These are phyloP conservation scores for Drosophila parthenogenetica DNA, from an alignment of 2,888 invertebrate species.

Conservation along the genomic window DNA sequence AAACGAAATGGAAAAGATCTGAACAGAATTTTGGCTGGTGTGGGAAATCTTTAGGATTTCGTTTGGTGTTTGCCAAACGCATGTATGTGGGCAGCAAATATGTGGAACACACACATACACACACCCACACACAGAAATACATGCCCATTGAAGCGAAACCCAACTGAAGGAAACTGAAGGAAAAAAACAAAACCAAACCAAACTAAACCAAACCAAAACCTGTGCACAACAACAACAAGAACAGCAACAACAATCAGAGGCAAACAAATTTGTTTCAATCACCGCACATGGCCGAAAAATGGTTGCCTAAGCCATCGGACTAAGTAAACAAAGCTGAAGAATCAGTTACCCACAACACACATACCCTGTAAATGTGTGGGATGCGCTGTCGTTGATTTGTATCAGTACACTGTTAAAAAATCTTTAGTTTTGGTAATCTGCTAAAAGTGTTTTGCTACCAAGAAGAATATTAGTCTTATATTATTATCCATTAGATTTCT, in stretches of 20 bases:
- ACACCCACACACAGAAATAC: not conserved
- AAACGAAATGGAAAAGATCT: conserved; percentile 14
- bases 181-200: too few species aligned
- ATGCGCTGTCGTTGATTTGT: not conserved
- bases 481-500: too few species aligned
- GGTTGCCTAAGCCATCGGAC: conserved; percentile 48
- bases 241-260: conserved; percentile 40
- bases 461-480: too few species aligned
- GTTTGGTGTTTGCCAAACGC: conserved; percentile 3
- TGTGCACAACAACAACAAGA: not conserved
- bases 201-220: conserved; percentile 1
- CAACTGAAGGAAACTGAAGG: not conserved
- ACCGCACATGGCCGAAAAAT: conserved; percentile 60
- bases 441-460: too few species aligned
- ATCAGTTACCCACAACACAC: conserved; percentile 8
- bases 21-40: conserved; percentile 17
- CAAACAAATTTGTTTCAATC: conserved; percentile 69
- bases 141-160: conserved; percentile 19
- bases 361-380: not conserved
- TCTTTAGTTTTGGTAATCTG: too few species aligned
- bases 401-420: not conserved
- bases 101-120: not conserved
- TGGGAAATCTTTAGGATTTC: conserved; percentile 49
- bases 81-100: conserved; percentile 20
- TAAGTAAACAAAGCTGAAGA: conserved; percentile 46